phyloP scores from a whole-genome alignment of 2,113 vertebrate genomes.

The Campylorhamphus procurvoides region DNA sequence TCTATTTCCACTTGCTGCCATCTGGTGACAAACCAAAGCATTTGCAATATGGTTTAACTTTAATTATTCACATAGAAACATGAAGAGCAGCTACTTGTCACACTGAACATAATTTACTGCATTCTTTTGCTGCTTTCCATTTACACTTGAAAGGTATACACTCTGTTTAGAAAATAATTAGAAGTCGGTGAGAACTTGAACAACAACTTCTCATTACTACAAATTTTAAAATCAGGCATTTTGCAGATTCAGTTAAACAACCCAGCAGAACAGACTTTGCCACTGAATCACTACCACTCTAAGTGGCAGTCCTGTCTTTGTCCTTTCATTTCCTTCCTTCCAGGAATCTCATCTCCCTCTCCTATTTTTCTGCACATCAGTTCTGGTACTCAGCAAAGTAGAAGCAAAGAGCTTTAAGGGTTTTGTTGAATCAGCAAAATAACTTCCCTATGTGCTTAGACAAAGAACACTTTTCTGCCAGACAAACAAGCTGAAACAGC shows the following conservation, averaged over 20 bases:
- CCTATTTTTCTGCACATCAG: background rate
- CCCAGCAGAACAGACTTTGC: background rate
- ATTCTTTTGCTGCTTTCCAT: background rate
- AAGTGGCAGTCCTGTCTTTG: background rate
- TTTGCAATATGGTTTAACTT: rapidly evolving
- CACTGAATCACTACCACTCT: too few species aligned
- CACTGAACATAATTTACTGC: background rate
- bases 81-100: background rate
- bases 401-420: background rate
- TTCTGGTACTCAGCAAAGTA: background rate
- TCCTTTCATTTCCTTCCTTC: background rate
- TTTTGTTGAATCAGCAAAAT: background rate
- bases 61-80: background rate
- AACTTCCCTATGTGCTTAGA: background rate
- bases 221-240: background rate
- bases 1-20: constrained; percentile 37
- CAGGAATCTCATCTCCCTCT: background rate
- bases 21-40: background rate
- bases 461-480: background rate
- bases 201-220: background rate
- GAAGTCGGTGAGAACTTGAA: background rate
- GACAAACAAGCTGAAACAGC: background rate
- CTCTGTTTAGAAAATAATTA: background rate
- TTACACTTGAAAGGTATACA: background rate
- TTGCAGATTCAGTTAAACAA: background rate